Base-by-base conservation (phyloP, 2,888 invertebrate species). In the Drosophila mimetica region DNA sequence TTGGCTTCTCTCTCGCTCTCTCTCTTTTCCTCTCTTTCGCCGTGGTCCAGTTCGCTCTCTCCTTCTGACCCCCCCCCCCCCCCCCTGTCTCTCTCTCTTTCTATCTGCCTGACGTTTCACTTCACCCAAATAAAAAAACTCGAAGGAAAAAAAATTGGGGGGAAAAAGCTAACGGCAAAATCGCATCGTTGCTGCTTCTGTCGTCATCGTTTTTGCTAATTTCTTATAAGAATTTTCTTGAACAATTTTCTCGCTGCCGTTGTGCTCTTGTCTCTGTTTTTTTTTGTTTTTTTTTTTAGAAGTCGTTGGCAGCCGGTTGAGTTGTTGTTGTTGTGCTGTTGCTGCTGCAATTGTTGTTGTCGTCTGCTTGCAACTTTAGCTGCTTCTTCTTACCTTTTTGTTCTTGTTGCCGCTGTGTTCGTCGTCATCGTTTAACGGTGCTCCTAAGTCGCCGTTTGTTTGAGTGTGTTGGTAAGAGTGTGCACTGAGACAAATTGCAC, bases 201-300 rank as follows among this genome's bases (percentile, higher is more conserved):
- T 61, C 6, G 47, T 57, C 47, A 65, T 72, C 57, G 47, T 78
- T 72, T 67, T 76, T 69, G 69, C 81, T 78, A 71, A 81, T 85
- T 82, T 82, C 85, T 79, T 82, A 71, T 79, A 77, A 69, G 82
- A 82, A 85, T 82, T 85, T 82, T 82, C 82, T 77, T 82, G 74
- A 77, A 69, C 74, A 76, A 74, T 85, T 85, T 80, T 79, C 71
- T 69, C 47, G 73, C 63, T 77, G 83, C 61, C 52, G 71, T 60
- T 77, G 83, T 59, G 44, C 42, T 30, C 11, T 30, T 75, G 79
- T 75, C 73, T 79, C 58, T 65, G 54, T 71, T 83, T 77, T 61
- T 59, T 83, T 77, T 59, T 57, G 63, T 78, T 76, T 54, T 58
- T 84, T 78, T 60, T 60, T 78, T 67, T 63, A 64, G 52, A 71